Evolutionary conservation across 1,140 invertebrate species (phyloP).

Genomic region (Pollicipes pollicipes): DNA sequence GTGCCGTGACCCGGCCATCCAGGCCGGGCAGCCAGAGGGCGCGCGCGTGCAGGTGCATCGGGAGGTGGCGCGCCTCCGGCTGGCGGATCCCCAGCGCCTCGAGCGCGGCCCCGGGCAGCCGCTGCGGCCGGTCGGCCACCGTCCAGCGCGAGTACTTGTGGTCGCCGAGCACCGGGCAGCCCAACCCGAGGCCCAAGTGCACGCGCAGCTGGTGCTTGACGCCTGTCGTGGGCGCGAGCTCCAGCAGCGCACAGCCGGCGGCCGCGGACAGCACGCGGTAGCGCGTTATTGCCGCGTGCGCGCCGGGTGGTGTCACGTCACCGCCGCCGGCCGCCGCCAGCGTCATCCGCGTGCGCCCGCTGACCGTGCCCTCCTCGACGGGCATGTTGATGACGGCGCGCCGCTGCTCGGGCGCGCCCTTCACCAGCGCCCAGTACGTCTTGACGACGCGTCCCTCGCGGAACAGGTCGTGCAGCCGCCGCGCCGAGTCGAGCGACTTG

Average conservation of each 20-base stretch:
- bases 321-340: constrained; percentile 16
- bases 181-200: constrained; percentile 35
- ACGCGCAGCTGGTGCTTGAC: constrained; percentile 38
- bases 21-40: background rate
- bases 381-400: constrained; percentile 36
- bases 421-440: constrained; percentile 34
- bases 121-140: constrained; percentile 29
- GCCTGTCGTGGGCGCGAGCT: constrained; percentile 30
- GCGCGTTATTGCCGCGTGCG: constrained; percentile 13
- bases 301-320: background rate
- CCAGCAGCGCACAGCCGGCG: constrained; percentile 27
- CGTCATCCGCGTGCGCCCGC: constrained; percentile 22
- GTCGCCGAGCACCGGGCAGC: constrained; percentile 39
- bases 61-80: background rate
- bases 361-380: constrained; percentile 26
- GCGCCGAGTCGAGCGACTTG: constrained; percentile 27
- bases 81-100: background rate
- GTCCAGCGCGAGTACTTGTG: constrained; percentile 38
- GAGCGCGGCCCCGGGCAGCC: background rate
- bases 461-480: constrained; percentile 28
- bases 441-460: constrained; percentile 29
- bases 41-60: background rate
- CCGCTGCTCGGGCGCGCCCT: constrained; percentile 28
- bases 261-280: constrained; percentile 22
- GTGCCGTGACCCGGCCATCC: background rate